Percentiles rank a stretch among this genome's conserved stretches.
These are phyloP conservation scores for Magallana gigas DNA, from an alignment of 1,140 invertebrate species.

Conservation along the genomic window DNA sequence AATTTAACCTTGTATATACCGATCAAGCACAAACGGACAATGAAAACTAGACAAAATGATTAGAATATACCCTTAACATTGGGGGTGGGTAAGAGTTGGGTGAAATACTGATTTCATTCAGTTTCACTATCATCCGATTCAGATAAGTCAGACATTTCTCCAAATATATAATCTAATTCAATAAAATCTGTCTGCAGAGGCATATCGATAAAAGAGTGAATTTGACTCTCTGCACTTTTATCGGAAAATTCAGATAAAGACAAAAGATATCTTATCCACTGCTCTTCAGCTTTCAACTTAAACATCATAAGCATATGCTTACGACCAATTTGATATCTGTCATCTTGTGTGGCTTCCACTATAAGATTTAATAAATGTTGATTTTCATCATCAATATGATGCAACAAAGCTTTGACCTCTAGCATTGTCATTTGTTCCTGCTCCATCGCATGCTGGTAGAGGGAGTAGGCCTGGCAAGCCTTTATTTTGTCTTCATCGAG, in stretches of 20 bases:
- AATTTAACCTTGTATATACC: neutral
- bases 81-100: neutral
- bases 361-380: neutral
- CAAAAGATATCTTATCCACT: neutral
- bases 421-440: neutral
- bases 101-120: neutral
- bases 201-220: neutral
- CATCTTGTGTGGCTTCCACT: neutral
- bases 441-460: neutral
- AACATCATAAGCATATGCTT: neutral
- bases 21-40: neutral
- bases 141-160: neutral
- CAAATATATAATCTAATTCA: conserved; percentile 11
- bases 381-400: neutral
- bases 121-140: neutral
- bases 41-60: neutral
- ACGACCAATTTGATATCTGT: neutral
- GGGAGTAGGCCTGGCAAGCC: neutral
- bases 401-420: neutral
- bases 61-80: neutral
- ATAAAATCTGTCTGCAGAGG: neutral
- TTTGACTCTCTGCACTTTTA: neutral
- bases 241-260: neutral
- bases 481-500: neutral
- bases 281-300: neutral